A percentile compares a stretch with the other conserved stretches of the same genome.
These are phyloP conservation scores for Tretioscincus oriximinensis DNA, from an alignment of 2,113 vertebrate genomes.

Conservation along the genomic window DNA sequence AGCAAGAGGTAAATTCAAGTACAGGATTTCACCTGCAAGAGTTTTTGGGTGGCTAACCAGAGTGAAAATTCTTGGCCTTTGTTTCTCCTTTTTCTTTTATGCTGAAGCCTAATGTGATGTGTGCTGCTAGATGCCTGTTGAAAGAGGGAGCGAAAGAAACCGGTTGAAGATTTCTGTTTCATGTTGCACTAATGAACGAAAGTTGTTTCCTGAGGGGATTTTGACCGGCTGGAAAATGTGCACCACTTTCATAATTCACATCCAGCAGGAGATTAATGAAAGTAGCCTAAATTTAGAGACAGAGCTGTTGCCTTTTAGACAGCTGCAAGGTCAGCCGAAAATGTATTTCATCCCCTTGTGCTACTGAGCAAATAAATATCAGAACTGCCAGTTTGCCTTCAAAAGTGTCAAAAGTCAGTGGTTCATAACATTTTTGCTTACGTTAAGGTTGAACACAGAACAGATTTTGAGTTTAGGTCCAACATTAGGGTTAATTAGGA, in stretches of 20 bases:
- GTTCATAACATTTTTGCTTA: too few relatives aligned
- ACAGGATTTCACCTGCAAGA: too few relatives aligned
- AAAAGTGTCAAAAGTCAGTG: not conserved
- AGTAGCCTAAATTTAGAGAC: not conserved
- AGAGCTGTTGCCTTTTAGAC: not conserved
- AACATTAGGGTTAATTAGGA: too few relatives aligned
- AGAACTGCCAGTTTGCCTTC: not conserved
- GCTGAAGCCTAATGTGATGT: too few relatives aligned
- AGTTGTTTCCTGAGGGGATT: not conserved
- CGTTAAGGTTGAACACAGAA: too few relatives aligned
- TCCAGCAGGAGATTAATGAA: slow-evolving; percentile 2
- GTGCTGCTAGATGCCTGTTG: too few relatives aligned
- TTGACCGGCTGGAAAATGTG: not conserved
- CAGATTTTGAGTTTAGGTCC: too few relatives aligned
- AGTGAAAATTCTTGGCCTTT: too few relatives aligned
- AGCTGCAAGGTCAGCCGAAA: not conserved
- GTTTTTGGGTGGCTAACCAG: too few relatives aligned
- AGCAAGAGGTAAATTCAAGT: too few relatives aligned
- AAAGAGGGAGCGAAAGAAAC: too few relatives aligned
- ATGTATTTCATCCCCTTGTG: not conserved
- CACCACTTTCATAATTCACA: not conserved
- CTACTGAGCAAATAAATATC: not conserved
- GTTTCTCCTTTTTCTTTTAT: too few relatives aligned
- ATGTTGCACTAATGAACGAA: not conserved
- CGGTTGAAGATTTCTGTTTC: not conserved